Conservation (phyloP, 2,113 vertebrate genomes). For the Actenoides lindsayi region DNA sequence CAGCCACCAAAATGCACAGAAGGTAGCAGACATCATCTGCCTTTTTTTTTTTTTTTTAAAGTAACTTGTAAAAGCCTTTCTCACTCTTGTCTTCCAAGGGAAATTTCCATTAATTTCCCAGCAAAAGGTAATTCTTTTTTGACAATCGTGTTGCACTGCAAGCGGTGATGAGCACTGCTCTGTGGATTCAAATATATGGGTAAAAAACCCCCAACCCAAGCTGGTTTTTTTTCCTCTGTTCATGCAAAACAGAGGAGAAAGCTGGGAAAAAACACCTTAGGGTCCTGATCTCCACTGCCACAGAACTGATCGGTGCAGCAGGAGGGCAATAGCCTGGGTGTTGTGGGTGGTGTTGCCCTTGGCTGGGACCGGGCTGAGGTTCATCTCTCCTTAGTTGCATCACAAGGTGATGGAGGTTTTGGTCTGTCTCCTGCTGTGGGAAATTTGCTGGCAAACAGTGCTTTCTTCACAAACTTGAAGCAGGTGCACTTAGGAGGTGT, state of each 20-base stretch:
- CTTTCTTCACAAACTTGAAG: neutral
- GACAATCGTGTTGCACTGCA: accelerated
- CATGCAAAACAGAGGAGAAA: neutral
- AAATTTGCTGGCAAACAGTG: neutral
- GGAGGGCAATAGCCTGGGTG: neutral
- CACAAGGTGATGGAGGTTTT: neutral
- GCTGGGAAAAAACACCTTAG: neutral
- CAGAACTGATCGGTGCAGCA: neutral
- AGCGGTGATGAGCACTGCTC: neutral
- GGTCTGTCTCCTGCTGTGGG: neutral
- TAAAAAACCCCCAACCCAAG: accelerated
- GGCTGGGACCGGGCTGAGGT: neutral
- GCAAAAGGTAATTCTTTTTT: neutral
- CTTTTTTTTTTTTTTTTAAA: neutral
- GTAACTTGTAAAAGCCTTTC: neutral
- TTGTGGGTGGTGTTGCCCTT: neutral
- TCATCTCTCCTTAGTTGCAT: neutral
- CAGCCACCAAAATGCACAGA: neutral
- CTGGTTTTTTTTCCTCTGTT: neutral
- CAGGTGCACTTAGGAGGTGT: neutral
- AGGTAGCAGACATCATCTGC: neutral
- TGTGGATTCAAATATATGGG: neutral
- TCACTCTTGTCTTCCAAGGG: neutral
- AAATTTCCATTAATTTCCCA: neutral
- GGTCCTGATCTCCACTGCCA: too few relatives aligned